A percentile compares a stretch with the other conserved stretches of the same genome.
Evolutionary conservation across 2,888 invertebrate species (phyloP).

Genomic region (Trissolcus japonicus): DNA sequence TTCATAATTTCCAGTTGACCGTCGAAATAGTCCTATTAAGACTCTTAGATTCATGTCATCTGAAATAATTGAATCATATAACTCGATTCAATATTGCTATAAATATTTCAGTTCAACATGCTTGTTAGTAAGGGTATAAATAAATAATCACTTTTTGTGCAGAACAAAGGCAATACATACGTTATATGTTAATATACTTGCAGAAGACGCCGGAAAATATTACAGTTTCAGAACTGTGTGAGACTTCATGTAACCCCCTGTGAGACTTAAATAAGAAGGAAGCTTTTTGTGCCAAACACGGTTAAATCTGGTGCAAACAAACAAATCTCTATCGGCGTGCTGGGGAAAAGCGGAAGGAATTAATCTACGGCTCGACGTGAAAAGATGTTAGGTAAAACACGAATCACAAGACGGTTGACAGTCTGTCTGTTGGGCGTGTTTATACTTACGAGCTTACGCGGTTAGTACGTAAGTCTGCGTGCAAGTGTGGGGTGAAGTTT

Average conservation of each 20-base stretch:
- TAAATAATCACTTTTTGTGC: neutral
- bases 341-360: constrained; percentile 12
- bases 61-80: neutral
- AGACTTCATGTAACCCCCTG: neutral
- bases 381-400: constrained; percentile 20
- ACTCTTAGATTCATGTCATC: neutral
- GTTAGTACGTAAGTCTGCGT: constrained; percentile 30
- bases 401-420: constrained; percentile 15
- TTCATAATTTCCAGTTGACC: constrained; percentile 24
- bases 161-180: no score
- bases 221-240: neutral
- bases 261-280: neutral
- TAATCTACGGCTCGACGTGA: constrained; percentile 16
- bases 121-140: neutral
- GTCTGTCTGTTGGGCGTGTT: constrained; percentile 21
- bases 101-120: neutral
- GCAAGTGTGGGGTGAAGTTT: constrained; percentile 46
- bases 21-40: constrained; percentile 5
- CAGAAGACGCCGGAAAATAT: no score
- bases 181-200: no score
- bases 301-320: neutral
- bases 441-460: constrained; percentile 36
- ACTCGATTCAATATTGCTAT: neutral
- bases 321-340: neutral
- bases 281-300: neutral